Percentiles rank a stretch among this genome's conserved stretches.
Evolutionary conservation across 1,140 invertebrate species (phyloP).

Genomic region (Cheumatopsyche charites): DNA sequence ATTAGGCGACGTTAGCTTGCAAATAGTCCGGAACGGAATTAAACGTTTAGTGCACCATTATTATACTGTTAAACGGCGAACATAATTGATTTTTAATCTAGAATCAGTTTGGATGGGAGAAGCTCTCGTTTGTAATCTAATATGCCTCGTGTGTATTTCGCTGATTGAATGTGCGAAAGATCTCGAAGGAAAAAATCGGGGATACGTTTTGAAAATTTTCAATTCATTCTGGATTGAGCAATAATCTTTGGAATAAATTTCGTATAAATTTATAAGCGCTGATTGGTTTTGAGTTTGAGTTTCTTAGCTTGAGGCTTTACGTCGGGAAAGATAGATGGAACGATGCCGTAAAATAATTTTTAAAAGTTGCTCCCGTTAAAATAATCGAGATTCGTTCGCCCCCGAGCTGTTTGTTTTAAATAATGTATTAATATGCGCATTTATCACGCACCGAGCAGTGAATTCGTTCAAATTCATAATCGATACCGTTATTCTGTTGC

Average conservation of each 20-base stretch:
- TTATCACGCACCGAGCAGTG: no score
- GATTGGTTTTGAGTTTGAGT: slow-evolving; percentile 9
- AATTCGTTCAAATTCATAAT: no score
- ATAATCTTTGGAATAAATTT: not conserved
- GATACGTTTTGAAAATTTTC: no score
- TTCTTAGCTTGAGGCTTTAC: not conserved
- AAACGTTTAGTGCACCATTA: slow-evolving; percentile 24
- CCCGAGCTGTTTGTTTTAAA: not conserved
- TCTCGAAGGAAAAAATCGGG: no score
- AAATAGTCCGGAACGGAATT: slow-evolving; percentile 15
- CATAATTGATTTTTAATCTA: slow-evolving; percentile 28
- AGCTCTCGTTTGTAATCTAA: not conserved
- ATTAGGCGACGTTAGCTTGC: slow-evolving; percentile 31
- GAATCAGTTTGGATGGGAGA: not conserved
- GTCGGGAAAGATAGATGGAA: slow-evolving; percentile 1
- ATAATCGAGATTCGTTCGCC: not conserved
- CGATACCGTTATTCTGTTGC: no score
- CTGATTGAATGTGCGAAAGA: no score
- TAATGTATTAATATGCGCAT: no score
- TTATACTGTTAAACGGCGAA: not conserved
- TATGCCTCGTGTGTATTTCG: no score
- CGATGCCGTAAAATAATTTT: slow-evolving; percentile 3
- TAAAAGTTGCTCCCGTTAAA: no score
- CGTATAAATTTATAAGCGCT: not conserved
- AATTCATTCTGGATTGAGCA: no score